These are phyloP conservation scores for Microchirus variegatus DNA, from an alignment of 2,797 vertebrate genomes.

Conservation along the genomic window DNA sequence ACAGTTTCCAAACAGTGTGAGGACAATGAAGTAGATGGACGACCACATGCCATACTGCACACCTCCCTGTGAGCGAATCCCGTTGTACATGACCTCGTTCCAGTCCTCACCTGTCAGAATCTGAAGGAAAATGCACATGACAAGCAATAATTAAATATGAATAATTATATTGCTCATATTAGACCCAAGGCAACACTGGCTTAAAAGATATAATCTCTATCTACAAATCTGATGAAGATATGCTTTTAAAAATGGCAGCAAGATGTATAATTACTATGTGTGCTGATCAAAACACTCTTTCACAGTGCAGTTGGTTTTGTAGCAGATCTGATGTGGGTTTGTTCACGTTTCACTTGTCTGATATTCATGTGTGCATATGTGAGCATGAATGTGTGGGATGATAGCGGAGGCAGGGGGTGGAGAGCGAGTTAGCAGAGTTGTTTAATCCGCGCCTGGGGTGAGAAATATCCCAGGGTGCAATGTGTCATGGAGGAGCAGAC, in stretches of 20 bases:
- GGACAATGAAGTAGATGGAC: constrained; percentile 98
- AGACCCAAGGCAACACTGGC: constrained; percentile 6
- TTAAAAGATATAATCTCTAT: constrained; percentile 25
- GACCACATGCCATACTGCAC: constrained; percentile 99
- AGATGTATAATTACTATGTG: constrained; percentile 52
- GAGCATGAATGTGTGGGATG: constrained; percentile 75
- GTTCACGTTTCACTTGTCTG: constrained; percentile 66
- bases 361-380: constrained; percentile 75
- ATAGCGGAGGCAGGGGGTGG: constrained; percentile 65
- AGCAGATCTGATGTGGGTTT: constrained; percentile 62
- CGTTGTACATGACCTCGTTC: constrained; percentile 99
- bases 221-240: constrained; percentile 28
- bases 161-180: constrained; percentile 7
- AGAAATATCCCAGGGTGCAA: constrained; percentile 78
- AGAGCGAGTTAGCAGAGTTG: constrained; percentile 70
- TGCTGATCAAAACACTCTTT: constrained; percentile 54
- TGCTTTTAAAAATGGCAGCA: constrained; percentile 40
- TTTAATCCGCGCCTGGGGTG: constrained; percentile 79
- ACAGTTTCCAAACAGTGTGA: constrained; percentile 99
- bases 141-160: constrained; percentile 17
- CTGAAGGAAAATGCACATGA: constrained; percentile 69
- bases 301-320: constrained; percentile 45
- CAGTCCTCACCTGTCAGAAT: constrained; percentile 98
- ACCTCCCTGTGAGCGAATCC: constrained; percentile 96
- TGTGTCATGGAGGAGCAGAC: constrained; percentile 73